These are phyloP conservation scores for Haliclona indistincta DNA, from an alignment of 37 sponge, comb jelly and placozoan genomes.

Conservation along the genomic window DNA sequence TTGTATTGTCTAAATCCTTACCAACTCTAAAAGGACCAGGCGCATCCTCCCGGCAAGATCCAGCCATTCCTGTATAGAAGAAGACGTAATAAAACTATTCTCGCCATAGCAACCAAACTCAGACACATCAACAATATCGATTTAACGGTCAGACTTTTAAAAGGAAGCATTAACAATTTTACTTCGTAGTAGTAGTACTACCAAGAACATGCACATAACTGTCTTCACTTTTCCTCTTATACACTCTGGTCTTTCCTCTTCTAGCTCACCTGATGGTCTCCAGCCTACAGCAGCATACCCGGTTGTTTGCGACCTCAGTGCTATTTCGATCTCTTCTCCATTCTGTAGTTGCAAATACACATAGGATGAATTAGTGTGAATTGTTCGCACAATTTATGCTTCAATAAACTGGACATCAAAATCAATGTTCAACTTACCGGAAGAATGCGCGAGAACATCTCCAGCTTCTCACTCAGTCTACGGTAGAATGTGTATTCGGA, in stretches of 20 bases:
- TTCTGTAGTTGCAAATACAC: background rate
- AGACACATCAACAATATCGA: background rate
- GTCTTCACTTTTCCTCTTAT: too few species aligned
- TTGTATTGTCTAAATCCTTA: conserved; percentile 2
- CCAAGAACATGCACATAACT: too few species aligned
- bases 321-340: conserved; percentile 55
- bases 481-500: conserved; percentile 18
- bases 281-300: conserved; percentile 54
- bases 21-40: conserved; percentile 37
- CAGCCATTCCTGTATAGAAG: conserved; percentile 19
- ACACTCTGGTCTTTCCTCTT: too few species aligned
- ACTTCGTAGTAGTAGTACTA: too few species aligned
- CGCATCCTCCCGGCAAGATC: conserved; percentile 22
- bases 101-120: background rate
- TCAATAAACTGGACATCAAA: background rate
- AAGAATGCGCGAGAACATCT: conserved; percentile 42
- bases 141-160: background rate
- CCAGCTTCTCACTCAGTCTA: conserved; percentile 26
- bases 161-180: background rate
- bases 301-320: conserved; percentile 40
- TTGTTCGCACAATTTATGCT: background rate
- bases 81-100: background rate
- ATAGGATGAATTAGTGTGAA: background rate
- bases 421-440: conserved; percentile 11
- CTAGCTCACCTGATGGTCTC: conserved; percentile 22